phyloP scores from a whole-genome alignment of 1,140 invertebrate genomes.

The Drosophila pallidifrons region DNA sequence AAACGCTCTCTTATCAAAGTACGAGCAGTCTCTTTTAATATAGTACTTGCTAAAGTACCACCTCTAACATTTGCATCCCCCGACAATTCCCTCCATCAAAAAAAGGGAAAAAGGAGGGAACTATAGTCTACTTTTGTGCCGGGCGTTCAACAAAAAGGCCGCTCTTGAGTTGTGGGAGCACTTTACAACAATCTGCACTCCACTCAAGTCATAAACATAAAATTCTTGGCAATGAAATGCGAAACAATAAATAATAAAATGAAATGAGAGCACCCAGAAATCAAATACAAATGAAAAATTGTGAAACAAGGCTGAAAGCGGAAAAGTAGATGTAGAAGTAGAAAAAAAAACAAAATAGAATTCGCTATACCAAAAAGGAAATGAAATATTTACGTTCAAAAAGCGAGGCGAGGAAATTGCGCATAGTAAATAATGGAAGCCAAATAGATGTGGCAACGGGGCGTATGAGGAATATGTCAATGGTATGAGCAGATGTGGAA shows the following conservation, averaged over 20 bases:
- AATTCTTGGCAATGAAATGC: constrained; percentile 70
- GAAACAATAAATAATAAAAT: constrained; percentile 81
- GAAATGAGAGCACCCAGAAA: constrained; percentile 49
- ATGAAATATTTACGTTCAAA: constrained; percentile 78
- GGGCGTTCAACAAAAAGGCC: not conserved
- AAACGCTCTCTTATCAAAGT: constrained; percentile 15
- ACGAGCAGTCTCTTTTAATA: constrained; percentile 4
- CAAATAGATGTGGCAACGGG: constrained; percentile 50
- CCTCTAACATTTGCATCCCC: not conserved
- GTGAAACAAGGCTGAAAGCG: not conserved
- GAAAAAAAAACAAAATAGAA: constrained; percentile 38
- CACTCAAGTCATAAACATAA: constrained; percentile 64
- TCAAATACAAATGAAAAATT: constrained; percentile 31
- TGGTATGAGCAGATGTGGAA: constrained; percentile 1
- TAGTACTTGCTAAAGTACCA: not conserved
- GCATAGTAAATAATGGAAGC: constrained; percentile 76
- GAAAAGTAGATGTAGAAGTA: not conserved
- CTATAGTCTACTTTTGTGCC: not conserved
- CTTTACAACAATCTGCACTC: constrained; percentile 57
- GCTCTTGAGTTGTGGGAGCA: constrained; percentile 6
- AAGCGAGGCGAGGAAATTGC: constrained; percentile 66
- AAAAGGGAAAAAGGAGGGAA: not conserved
- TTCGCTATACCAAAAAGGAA: constrained; percentile 54
- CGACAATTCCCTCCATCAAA: not conserved
- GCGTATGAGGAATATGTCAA: constrained; percentile 8